Evolutionary conservation across 2,113 vertebrate genomes (phyloP).

Genomic region (Oreochromis spilurus): DNA sequence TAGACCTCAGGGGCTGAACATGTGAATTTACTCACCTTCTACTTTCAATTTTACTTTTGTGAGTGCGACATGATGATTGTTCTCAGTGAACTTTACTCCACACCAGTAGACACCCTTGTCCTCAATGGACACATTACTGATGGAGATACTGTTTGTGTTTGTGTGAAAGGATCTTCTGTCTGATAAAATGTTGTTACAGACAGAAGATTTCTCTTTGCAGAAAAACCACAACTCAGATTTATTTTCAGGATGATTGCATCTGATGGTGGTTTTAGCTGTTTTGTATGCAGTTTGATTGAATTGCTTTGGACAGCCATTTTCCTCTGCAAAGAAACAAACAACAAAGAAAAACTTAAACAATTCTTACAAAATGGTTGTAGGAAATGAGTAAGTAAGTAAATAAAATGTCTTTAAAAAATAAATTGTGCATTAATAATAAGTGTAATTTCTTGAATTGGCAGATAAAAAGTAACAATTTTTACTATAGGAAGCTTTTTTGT

Average conservation of each 20-base stretch:
- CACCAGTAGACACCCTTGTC: conserved; percentile 9
- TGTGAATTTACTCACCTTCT: neutral
- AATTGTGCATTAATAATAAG: neutral
- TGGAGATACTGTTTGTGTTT: neutral
- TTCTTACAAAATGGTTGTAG: neutral
- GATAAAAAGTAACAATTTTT: neutral
- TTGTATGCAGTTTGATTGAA: neutral
- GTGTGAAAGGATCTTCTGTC: neutral
- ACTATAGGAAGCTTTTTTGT: neutral
- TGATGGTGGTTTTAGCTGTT: neutral
- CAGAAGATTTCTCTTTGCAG: neutral
- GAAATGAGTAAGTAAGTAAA: neutral
- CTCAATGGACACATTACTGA: neutral
- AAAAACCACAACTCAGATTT: neutral
- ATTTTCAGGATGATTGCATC: neutral
- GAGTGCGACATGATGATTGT: neutral
- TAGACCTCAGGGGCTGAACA: neutral
- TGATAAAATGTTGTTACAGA: neutral
- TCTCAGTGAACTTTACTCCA: neutral
- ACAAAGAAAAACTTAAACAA: neutral
- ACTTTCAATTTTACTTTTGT: neutral
- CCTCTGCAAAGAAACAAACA: neutral
- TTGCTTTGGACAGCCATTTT: neutral
- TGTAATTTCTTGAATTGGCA: neutral
- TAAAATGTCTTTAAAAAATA: neutral